Conservation (phyloP, 2,888 invertebrate species). For the Rhaphigaster nebulosa region DNA sequence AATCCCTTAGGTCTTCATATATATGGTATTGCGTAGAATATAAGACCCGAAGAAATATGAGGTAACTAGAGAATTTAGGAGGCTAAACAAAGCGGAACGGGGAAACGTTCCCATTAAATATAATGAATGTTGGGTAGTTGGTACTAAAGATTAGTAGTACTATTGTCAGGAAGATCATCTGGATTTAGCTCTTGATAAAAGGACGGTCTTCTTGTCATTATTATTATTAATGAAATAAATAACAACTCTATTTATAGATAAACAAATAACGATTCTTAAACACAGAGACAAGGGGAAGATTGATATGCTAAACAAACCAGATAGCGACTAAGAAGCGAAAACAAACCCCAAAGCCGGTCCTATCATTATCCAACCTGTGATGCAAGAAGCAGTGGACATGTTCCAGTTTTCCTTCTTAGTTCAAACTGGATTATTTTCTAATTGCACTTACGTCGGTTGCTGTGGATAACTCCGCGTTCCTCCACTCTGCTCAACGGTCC, state of each 20-base stretch:
- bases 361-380: background rate
- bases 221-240: background rate
- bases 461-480: slow-evolving; percentile 66
- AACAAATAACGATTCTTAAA: background rate
- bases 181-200: too few relatives aligned
- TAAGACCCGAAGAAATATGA: too few relatives aligned
- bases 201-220: background rate
- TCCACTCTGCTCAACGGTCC: slow-evolving; percentile 59
- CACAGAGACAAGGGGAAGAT: background rate
- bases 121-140: too few relatives aligned
- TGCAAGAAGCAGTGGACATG: background rate
- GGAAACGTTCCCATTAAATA: too few relatives aligned
- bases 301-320: background rate
- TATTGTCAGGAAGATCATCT: too few relatives aligned
- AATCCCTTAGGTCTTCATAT: too few relatives aligned
- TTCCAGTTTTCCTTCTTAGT: background rate
- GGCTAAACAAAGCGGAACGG: too few relatives aligned
- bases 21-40: too few relatives aligned
- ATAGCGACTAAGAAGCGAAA: background rate
- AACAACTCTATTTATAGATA: background rate
- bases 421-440: slow-evolving; percentile 2
- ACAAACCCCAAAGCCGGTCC: background rate
- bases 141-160: too few relatives aligned
- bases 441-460: slow-evolving; percentile 63
- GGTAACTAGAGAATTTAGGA: too few relatives aligned